Base-by-base conservation (phyloP, 2,888 invertebrate species). In the Siphlonurus alternatus region DNA sequence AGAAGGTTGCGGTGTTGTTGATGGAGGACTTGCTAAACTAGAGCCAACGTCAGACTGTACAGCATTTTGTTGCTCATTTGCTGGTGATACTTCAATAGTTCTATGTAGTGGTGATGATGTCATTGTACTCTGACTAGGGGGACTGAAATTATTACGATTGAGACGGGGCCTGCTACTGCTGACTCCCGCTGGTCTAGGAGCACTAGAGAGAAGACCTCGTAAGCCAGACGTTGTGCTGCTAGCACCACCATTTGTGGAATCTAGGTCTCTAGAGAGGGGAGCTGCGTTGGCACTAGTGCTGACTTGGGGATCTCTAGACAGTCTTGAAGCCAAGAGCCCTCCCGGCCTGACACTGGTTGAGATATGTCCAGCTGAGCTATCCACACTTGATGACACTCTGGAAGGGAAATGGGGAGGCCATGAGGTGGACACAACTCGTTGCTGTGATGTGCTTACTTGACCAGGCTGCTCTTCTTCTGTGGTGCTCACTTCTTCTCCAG, bases 391-490 rank as follows among this genome's bases (percentile, higher is more conserved):
- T 20, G 56, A 56, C 7, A 56, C 56, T n/a, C 56, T 22, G 15
- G 38, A 38, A 10, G 38, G 38, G 20, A 20, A 10, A 22, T n/a
- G 19, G 5, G 56, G 15, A n/a, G 56, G 56, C 56, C 56, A 56
- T n/a, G 56, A 56, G 7, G 56, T 56, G 7, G 56, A 56, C 19
- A 56, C 56, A 7, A n/a, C 56, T 56, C 56, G 7, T 56, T 56
- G 56, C 56, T 56, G 56, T n/a, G 56, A 56, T n/a, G 56, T 56
- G n/a, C 56, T 56, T 3, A 56, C 56, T 56, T 56, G 56, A 5
- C 56, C 56, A 18, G 56, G n/a, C n/a, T 56, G 56, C 7, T 56
- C 56, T n/a, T 56, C 56, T 20, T 56, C 56, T n/a, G 56, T 56
- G 5, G 56, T 56, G n/a, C 56, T 56, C n/a, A 56, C 56, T 56